phyloP scores from a whole-genome alignment of 2,113 vertebrate species.

The Cyphotilapia sp. region DNA sequence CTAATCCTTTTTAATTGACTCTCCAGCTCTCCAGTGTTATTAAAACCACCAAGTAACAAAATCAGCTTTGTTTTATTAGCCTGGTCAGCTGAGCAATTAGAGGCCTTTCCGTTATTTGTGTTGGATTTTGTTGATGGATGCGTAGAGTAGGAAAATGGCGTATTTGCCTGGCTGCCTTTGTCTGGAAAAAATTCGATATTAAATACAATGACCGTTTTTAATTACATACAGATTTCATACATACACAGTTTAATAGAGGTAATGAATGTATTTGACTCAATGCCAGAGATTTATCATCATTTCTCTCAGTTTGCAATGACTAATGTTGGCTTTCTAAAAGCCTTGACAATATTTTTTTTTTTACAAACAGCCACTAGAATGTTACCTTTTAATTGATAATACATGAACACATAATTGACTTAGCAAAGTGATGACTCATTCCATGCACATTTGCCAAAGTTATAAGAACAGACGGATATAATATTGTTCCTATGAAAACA shows the following conservation, averaged over 20 bases:
- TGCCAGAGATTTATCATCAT: neutral
- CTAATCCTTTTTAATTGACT: slow-evolving; percentile 68
- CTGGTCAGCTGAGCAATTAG: slow-evolving; percentile 32
- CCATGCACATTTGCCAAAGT: neutral
- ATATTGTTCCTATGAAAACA: neutral
- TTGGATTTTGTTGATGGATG: neutral
- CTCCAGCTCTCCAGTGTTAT: slow-evolving; percentile 57
- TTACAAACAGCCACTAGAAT: neutral
- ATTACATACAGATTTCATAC: neutral
- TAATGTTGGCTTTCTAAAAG: neutral
- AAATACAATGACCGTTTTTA: neutral
- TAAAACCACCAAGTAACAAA: slow-evolving; percentile 57
- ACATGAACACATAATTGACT: neutral
- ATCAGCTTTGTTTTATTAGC: slow-evolving; percentile 55
- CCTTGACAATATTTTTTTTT: neutral
- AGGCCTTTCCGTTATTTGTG: slow-evolving; percentile 4
- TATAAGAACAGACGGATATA: neutral
- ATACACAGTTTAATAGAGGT: neutral
- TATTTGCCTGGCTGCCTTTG: neutral
- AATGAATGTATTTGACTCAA: neutral
- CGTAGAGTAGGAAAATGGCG: neutral
- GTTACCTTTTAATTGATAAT: neutral
- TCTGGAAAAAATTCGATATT: neutral
- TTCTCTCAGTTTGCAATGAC: neutral
- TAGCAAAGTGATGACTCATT: neutral